phyloP scores from a whole-genome alignment of 2,888 invertebrate species.

The Torymus tubicola region DNA sequence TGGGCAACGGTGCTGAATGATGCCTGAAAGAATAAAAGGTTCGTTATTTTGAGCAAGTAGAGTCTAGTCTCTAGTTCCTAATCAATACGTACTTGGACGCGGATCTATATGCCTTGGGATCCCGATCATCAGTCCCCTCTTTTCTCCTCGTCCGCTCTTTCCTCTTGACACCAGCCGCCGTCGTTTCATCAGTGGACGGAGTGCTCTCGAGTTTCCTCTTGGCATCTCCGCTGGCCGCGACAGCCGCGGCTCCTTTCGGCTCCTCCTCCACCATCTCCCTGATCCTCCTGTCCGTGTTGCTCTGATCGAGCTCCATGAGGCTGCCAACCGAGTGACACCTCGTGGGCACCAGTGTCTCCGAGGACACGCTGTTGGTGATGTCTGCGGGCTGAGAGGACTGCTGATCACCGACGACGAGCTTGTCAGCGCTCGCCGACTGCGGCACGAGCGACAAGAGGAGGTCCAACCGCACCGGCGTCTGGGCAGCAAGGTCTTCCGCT shows the following conservation, averaged over 20 bases:
- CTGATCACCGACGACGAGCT: conserved; percentile 82
- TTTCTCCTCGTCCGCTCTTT: conserved; percentile 80
- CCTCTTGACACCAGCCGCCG: conserved; percentile 74
- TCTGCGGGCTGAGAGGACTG: conserved; percentile 62
- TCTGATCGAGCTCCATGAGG: conserved; percentile 84
- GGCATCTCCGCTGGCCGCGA: conserved; percentile 76
- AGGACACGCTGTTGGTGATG: conserved; percentile 61
- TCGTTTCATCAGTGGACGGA: conserved; percentile 43
- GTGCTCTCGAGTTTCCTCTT: conserved; percentile 81
- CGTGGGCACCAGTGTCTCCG: conserved; percentile 72
- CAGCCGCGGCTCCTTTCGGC: conserved; percentile 74
- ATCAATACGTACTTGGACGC: conserved; percentile 63
- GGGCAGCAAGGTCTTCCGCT: conserved; percentile 92
- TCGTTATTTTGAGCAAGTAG: background rate
- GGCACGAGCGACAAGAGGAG: conserved; percentile 90
- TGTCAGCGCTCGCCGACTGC: conserved; percentile 83
- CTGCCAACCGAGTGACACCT: conserved; percentile 85
- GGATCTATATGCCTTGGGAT: conserved; percentile 67
- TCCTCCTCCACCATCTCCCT: conserved; percentile 81
- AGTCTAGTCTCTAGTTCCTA: background rate
- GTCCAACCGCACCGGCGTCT: conserved; percentile 93
- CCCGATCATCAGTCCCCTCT: conserved; percentile 68
- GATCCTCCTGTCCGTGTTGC: conserved; percentile 85
- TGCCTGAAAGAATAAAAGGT: conserved; percentile 62
- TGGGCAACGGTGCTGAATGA: conserved; percentile 71